Evolutionary conservation across 1,140 invertebrate genomes (phyloP).

Genomic region (Cydia fagiglandana): DNA sequence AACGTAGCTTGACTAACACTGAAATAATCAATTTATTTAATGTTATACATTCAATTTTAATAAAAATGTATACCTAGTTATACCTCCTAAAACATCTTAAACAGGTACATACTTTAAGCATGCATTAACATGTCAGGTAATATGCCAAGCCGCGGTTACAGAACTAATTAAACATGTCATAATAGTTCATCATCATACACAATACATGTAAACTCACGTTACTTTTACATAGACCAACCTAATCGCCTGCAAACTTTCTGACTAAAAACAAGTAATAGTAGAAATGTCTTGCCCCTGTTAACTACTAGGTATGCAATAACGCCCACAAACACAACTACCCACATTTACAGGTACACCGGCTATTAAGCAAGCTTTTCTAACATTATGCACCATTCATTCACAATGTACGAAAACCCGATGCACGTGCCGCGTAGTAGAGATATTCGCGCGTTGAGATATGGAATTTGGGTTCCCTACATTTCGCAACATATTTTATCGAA

Average conservation of each 20-base stretch:
- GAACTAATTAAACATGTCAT: neutral
- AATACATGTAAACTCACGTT: neutral
- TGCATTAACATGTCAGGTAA: neutral
- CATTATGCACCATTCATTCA: neutral
- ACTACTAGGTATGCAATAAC: neutral
- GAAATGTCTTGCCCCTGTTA: neutral
- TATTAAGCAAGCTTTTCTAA: slow-evolving; percentile 11
- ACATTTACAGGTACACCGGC: neutral
- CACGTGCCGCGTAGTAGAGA: neutral
- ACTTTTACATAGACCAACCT: too few relatives aligned
- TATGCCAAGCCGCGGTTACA: neutral
- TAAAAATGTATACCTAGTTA: too few relatives aligned
- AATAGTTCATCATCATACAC: neutral
- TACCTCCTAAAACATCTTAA: neutral
- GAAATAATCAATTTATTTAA: neutral
- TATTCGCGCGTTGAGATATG: slow-evolving; percentile 4
- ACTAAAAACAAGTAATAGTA: neutral
- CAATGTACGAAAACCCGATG: neutral
- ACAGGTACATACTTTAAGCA: neutral
- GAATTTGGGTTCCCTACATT: neutral
- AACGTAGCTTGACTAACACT: neutral
- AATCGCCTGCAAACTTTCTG: too few relatives aligned
- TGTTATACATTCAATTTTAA: neutral
- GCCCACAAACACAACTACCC: slow-evolving; percentile 5
- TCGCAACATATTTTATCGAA: neutral